Evolutionary conservation across 2,113 vertebrate genomes (phyloP), one percentile per base, ranked within the genome.

Genomic region (Rhinoderma darwinii): DNA sequence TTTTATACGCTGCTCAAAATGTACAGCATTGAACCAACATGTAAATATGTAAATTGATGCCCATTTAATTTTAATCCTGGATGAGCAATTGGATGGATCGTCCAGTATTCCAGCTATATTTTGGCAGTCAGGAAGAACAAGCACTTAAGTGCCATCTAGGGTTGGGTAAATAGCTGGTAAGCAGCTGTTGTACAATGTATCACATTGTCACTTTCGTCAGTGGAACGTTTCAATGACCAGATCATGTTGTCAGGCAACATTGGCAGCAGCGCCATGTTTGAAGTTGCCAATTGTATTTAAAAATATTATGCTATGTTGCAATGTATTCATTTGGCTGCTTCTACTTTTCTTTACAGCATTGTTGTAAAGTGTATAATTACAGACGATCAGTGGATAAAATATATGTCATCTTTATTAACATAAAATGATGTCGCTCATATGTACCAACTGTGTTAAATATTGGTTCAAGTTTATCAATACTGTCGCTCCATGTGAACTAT

Each of bases 21-120:
- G 4, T 27, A 75, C 41, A 47, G 1, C 41, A 27, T 30, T 47
- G n/a, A 75, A 47, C 4, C n/a, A 17, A n/a, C 73, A 75, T 47
- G 41, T 75, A 43, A 41, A 43, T 37, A 70, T 70, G 66, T 37
- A 72, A 72, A 72, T 39, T 5, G 20, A 41, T 44, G 22, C 39
- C n/a, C 20, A 75, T 75, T 75, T 75, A 75, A 44, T 75, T 75
- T 72, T 41, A 18, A 41, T 37, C 73, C 41, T 75, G n/a, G 73
- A 39, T 44, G 39, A 75, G 44, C 22, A n/a, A 74, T 37, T 43
- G 35, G 72, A 74, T 74, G 72, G 39, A 8, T 20, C 18, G n/a
- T 70, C 30, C 30, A 70, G 66, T 70, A 39, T 47, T 75, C 41
- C 2, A 75, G 25, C 41, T 27, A n/a, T 47, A 43, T 27, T 27